phyloP scores from a whole-genome alignment of 2,113 vertebrate species.

The Bombycilla garrulus region DNA sequence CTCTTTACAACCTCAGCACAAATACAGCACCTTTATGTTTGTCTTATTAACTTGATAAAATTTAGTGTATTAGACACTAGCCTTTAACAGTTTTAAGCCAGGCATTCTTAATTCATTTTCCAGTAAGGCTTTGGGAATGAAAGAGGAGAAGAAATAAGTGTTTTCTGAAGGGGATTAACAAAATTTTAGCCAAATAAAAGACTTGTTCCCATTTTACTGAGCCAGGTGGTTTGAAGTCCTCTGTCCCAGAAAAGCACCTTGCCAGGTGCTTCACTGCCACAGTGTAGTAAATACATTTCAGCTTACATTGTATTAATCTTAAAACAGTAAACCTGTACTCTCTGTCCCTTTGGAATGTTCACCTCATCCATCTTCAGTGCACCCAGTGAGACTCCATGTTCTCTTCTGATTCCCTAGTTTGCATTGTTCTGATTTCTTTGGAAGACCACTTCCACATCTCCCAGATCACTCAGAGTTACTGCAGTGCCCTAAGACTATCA shows the following conservation, averaged over 20 bases:
- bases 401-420: not conserved
- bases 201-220: not conserved
- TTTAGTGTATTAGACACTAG: not conserved
- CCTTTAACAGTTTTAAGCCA: not conserved
- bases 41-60: constrained; percentile 49
- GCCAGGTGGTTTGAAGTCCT: not conserved
- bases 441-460: not conserved
- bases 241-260: not conserved
- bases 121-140: not conserved
- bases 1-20: not conserved
- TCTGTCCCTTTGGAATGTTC: not conserved
- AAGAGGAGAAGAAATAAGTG: not conserved
- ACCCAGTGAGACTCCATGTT: not conserved
- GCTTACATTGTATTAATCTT: not conserved
- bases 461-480: not conserved
- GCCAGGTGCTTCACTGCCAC: not conserved
- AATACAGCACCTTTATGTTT: not conserved
- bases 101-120: not conserved
- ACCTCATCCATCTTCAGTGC: not conserved
- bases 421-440: not conserved
- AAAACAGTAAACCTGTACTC: not conserved
- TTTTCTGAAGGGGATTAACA: not conserved
- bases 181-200: not conserved
- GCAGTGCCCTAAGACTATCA: not conserved
- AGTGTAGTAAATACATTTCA: not conserved